Percentiles rank a stretch among this genome's conserved stretches.
Conservation (phyloP, 30 jellyfish, hydroid and myxozoan genomes). For the Aurelia sp. region DNA sequence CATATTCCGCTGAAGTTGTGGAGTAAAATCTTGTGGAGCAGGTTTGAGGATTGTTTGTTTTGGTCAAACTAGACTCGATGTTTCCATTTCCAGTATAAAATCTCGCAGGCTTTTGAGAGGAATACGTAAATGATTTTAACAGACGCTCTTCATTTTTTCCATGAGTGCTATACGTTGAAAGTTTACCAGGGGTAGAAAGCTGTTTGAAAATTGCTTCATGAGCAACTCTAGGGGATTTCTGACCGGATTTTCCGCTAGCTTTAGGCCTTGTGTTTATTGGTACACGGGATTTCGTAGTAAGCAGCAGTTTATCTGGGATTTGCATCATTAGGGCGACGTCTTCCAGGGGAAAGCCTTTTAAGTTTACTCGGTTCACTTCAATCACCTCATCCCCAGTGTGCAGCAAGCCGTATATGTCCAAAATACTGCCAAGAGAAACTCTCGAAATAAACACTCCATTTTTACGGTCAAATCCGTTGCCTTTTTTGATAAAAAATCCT, state of each 20-base stretch:
- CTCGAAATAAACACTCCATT: constrained; percentile 95
- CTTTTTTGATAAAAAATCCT: constrained; percentile 90
- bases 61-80: not conserved
- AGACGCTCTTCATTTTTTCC: not conserved
- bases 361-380: constrained; percentile 75
- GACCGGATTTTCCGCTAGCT: constrained; percentile 8
- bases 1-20: constrained; percentile 2
- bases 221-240: not conserved
- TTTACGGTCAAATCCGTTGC: constrained; percentile 87
- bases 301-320: constrained; percentile 72
- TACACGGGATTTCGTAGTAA: constrained; percentile 84
- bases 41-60: not conserved
- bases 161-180: not conserved
- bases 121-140: constrained; percentile 30
- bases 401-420: constrained; percentile 78
- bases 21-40: not conserved
- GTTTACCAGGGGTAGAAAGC: constrained; percentile 31
- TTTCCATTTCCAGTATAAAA: not conserved
- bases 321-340: constrained; percentile 95
- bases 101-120: constrained; percentile 20
- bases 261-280: constrained; percentile 48
- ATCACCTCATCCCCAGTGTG: constrained; percentile 95
- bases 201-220: constrained; percentile 30
- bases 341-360: constrained; percentile 79
- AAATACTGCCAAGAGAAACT: constrained; percentile 90